Base-by-base conservation (phyloP, 1,140 invertebrate genomes). In the Spodoptera litura region DNA sequence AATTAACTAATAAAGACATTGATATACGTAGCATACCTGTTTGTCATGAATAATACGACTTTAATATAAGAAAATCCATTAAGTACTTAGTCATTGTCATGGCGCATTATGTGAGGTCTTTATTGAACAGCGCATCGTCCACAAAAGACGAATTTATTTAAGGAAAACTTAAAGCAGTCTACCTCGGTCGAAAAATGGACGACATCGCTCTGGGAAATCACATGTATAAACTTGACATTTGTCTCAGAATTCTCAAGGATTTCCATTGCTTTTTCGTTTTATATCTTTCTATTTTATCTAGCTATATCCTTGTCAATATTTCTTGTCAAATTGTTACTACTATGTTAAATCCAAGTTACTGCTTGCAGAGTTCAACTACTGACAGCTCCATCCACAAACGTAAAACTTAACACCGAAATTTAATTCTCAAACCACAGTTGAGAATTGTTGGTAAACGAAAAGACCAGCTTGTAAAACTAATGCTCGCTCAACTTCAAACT, bases 21-120 rank as follows among this genome's bases (percentile, higher is more conserved):
- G 68, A 71, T 70, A 51, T 70, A 44, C 6, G 4, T 44, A 44
- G 4, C n/a, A 66, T 70, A 70, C 44, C 53, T 52, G 25, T 70
- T 20, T 66, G 81, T 77, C 78, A 80, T 82, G 75, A 81, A 76
- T 80, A 78, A 59, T 68, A 58, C 78, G 68, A 82, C 78, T 80
- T 82, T 80, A 81, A 78, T 84, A 73, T 79, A 77, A 71, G 49
- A 68, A 78, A 82, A 58, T 78, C 52, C 49, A 56, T 66, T 68
- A 68, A 15, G 38, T 66, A 15, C 27, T 38, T 38, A 3, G 62
- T 44, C 35, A 20, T 56, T 15, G 38, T 9, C n/a, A 31, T 15
- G 10, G 4, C 5, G 15, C 15, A 12, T 66, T 20, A 61, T 61
- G 58, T 61, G 58, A 61, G 58, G 58, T 61, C 58, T 61, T 61